These are phyloP conservation scores for Temnothorax ravouxi DNA, from an alignment of 2,888 invertebrate genomes.

Conservation along the genomic window DNA sequence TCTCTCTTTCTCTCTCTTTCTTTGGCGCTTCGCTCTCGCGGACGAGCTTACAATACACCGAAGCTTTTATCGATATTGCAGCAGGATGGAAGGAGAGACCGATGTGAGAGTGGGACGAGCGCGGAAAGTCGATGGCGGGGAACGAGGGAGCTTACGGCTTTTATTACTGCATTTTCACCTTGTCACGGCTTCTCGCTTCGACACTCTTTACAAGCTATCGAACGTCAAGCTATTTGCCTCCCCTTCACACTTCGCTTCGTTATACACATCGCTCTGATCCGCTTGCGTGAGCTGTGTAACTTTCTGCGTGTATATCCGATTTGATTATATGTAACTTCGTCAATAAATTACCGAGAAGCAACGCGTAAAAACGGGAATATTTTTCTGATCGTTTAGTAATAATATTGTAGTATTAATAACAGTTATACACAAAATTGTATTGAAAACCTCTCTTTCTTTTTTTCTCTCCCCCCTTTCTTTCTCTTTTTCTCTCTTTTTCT, in stretches of 20 bases:
- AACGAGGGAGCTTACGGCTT: conserved; percentile 81
- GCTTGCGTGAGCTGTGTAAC: conserved; percentile 35
- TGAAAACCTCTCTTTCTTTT: not conserved
- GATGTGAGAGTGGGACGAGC: conserved; percentile 48
- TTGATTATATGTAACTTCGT: conserved; percentile 31
- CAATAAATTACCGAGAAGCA: conserved; percentile 37
- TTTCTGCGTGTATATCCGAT: conserved; percentile 42
- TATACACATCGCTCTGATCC: conserved; percentile 47
- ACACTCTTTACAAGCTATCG: conserved; percentile 83
- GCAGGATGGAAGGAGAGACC: conserved; percentile 38
- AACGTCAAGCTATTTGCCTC: conserved; percentile 73
- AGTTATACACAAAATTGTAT: not conserved
- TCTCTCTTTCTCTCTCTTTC: too few species aligned
- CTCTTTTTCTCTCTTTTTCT: not conserved
- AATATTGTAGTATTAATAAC: not conserved
- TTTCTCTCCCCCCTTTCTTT: not conserved
- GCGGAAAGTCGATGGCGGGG: conserved; percentile 69
- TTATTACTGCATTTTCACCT: conserved; percentile 86
- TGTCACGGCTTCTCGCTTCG: conserved; percentile 84
- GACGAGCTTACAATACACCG: conserved; percentile 83
- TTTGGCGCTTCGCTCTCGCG: conserved; percentile 78
- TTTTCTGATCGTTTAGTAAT: conserved; percentile 10
- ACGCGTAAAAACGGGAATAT: not conserved
- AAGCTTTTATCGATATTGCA: conserved; percentile 86
- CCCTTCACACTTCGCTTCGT: conserved; percentile 46